Conservation (phyloP, 2,888 invertebrate species). For the Drosophila fungiperda region DNA sequence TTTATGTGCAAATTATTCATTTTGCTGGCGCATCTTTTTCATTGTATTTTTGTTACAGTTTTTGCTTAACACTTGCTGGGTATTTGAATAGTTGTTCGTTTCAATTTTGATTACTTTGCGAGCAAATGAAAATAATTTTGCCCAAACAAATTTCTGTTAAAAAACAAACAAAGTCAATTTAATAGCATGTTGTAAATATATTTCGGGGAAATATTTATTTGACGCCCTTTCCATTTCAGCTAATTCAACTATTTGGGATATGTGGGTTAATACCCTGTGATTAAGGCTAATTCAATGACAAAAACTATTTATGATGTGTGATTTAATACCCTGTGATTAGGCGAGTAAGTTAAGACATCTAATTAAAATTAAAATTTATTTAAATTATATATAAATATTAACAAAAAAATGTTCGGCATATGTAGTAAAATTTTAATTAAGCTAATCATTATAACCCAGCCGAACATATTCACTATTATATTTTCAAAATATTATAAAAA, state of each 20-base stretch:
- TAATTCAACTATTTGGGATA: conserved; percentile 35
- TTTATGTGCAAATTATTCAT: conserved; percentile 65
- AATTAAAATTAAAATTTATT: neutral
- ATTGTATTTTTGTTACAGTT: conserved; percentile 14
- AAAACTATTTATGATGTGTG: neutral
- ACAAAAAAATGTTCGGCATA: neutral
- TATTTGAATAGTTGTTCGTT: conserved; percentile 7
- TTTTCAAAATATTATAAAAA: neutral
- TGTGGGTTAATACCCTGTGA: conserved; percentile 3
- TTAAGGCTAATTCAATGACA: conserved; percentile 58
- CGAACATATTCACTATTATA: neutral
- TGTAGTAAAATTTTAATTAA: neutral
- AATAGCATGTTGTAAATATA: conserved; percentile 45
- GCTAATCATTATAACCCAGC: neutral
- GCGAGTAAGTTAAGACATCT: neutral
- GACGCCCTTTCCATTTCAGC: conserved; percentile 13
- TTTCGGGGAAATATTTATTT: conserved; percentile 33
- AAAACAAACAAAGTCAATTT: conserved; percentile 53
- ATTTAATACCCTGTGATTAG: conserved; percentile 7
- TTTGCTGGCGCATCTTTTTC: conserved; percentile 14
- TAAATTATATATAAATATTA: neutral
- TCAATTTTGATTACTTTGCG: conserved; percentile 20
- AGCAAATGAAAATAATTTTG: conserved; percentile 50
- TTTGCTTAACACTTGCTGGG: conserved; percentile 12
- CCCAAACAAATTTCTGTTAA: conserved; percentile 39